Evolutionary conservation across 2,113 vertebrate species (phyloP).

Genomic region (Egretta garzetta): DNA sequence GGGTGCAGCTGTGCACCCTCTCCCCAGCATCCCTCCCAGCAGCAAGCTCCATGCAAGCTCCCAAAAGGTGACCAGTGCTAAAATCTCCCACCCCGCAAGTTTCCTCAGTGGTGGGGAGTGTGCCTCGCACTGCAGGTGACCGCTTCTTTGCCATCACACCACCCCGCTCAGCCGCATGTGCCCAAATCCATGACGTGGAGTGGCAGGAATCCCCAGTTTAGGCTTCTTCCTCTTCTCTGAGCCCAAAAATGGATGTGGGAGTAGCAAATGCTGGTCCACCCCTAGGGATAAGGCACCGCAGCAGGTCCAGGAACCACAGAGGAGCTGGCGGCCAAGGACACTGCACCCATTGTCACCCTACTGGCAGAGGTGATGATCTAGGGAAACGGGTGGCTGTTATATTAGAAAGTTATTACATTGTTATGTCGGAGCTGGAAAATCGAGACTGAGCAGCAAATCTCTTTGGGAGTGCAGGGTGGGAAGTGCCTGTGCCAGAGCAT

Average conservation of each 20-base stretch:
- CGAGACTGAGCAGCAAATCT: rapidly evolving
- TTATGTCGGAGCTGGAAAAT: background rate
- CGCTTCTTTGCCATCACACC: background rate
- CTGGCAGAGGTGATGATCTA: background rate
- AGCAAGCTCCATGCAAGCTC: background rate
- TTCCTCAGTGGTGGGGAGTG: rapidly evolving
- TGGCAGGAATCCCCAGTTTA: rapidly evolving
- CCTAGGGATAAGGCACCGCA: background rate
- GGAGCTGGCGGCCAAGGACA: background rate
- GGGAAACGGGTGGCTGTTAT: rapidly evolving
- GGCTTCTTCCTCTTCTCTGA: background rate
- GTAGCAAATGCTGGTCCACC: background rate
- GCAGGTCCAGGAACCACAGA: background rate
- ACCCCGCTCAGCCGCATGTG: rapidly evolving
- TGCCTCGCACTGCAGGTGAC: background rate
- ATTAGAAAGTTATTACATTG: background rate
- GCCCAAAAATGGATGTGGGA: background rate
- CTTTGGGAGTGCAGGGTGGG: background rate
- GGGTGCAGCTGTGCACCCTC: rapidly evolving
- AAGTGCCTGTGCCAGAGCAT: rapidly evolving
- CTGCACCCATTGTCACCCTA: background rate
- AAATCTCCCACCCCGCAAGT: background rate
- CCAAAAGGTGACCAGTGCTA: background rate
- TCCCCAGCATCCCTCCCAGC: background rate
- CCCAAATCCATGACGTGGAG: background rate